phyloP scores from a whole-genome alignment of 2,888 invertebrate species.

The Amblyjoppa fuscipennis region DNA sequence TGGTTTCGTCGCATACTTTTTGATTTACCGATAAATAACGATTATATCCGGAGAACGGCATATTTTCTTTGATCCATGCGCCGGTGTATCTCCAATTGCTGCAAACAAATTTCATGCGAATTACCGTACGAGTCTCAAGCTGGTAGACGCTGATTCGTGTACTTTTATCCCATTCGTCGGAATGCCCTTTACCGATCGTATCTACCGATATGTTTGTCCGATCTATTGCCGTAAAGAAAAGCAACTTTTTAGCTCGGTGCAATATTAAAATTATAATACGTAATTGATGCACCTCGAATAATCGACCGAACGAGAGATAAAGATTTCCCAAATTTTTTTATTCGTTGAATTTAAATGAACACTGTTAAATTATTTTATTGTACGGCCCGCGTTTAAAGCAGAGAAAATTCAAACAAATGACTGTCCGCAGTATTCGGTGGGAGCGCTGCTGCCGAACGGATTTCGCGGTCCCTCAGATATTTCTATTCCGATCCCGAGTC shows the following conservation, averaged over 20 bases:
- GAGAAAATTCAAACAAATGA: conserved; percentile 4
- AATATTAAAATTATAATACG: no score
- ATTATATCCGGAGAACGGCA: conserved; percentile 10
- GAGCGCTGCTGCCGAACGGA: conserved; percentile 6
- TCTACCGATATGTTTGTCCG: neutral
- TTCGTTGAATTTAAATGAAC: no score
- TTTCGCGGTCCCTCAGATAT: neutral
- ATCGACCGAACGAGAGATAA: no score
- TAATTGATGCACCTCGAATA: no score
- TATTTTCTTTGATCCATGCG: conserved; percentile 17
- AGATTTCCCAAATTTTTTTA: no score
- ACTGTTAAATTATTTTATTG: no score
- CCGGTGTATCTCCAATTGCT: neutral
- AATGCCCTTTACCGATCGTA: no score
- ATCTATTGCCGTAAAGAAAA: neutral
- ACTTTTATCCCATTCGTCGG: no score
- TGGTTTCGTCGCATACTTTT: conserved; percentile 41
- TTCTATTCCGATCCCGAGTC: conserved; percentile 55
- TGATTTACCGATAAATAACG: conserved; percentile 17
- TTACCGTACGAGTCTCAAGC: no score
- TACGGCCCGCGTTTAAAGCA: neutral
- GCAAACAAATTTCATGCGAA: no score
- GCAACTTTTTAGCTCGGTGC: conserved; percentile 9
- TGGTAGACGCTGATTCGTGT: no score
- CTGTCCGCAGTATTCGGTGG: neutral